Conservation (phyloP, 2,797 vertebrate genomes). For the Microtus obscurus region DNA sequence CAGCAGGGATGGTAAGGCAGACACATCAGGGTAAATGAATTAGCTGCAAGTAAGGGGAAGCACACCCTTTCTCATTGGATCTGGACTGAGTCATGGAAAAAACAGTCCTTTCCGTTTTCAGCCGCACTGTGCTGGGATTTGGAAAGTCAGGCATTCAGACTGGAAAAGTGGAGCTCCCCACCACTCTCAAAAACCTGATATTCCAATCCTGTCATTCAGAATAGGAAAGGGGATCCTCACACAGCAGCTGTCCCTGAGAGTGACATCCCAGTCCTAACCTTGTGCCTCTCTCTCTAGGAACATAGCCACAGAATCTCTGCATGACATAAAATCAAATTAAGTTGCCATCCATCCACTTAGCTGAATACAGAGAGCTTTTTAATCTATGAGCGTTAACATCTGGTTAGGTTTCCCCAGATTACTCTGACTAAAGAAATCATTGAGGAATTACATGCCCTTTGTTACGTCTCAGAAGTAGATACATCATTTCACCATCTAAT, state of each 20-base stretch:
- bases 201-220: neutral
- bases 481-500: neutral
- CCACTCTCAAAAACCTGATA: neutral
- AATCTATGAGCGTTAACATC: conserved; percentile 10
- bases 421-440: conserved; percentile 11
- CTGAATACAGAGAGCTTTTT: conserved; percentile 32
- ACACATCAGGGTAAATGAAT: conserved; percentile 67
- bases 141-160: accelerated
- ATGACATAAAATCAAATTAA: conserved; percentile 62
- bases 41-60: neutral
- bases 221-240: neutral
- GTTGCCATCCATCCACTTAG: conserved; percentile 1
- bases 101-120: neutral
- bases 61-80: conserved; percentile 9
- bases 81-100: neutral
- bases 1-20: conserved; percentile 37
- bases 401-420: conserved; percentile 24
- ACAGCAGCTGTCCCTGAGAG: neutral
- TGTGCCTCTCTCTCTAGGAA: neutral
- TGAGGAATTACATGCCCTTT: conserved; percentile 23
- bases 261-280: neutral
- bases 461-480: neutral
- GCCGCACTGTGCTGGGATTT: neutral
- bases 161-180: neutral
- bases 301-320: neutral